These are phyloP conservation scores for Eurosta solidaginis DNA, from an alignment of 1,140 invertebrate species.

Conservation along the genomic window DNA sequence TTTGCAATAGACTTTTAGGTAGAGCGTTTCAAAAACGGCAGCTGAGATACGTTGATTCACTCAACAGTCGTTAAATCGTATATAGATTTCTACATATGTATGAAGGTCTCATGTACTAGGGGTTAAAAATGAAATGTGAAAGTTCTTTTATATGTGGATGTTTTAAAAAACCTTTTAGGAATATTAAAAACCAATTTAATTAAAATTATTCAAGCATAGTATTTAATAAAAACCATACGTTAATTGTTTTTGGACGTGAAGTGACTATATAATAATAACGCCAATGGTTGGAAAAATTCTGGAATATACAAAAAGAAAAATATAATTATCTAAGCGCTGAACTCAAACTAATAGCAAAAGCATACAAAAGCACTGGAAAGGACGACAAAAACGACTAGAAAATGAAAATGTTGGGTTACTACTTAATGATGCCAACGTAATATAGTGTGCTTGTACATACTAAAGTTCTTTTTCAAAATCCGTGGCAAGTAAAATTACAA, in stretches of 20 bases:
- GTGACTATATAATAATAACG: constrained; percentile 55
- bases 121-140: not conserved
- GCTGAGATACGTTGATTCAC: too few species aligned
- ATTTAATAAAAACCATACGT: constrained; percentile 13
- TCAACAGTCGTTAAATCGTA: too few species aligned
- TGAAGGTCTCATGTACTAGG: too few species aligned
- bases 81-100: too few species aligned
- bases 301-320: constrained; percentile 38
- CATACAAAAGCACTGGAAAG: not conserved
- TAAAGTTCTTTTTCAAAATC: too few species aligned
- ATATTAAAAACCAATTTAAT: constrained; percentile 29
- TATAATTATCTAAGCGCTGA: not conserved
- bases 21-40: too few species aligned
- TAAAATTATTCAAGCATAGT: constrained; percentile 13
- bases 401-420: not conserved
- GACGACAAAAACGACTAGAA: not conserved
- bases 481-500: too few species aligned
- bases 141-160: not conserved
- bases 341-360: not conserved
- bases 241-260: constrained; percentile 34
- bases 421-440: not conserved
- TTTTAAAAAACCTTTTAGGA: not conserved
- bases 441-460: too few species aligned
- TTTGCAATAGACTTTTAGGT: too few species aligned
- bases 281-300: constrained; percentile 59